Conservation (phyloP, 2,888 invertebrate genomes). For the Microctonus hyperodae region DNA sequence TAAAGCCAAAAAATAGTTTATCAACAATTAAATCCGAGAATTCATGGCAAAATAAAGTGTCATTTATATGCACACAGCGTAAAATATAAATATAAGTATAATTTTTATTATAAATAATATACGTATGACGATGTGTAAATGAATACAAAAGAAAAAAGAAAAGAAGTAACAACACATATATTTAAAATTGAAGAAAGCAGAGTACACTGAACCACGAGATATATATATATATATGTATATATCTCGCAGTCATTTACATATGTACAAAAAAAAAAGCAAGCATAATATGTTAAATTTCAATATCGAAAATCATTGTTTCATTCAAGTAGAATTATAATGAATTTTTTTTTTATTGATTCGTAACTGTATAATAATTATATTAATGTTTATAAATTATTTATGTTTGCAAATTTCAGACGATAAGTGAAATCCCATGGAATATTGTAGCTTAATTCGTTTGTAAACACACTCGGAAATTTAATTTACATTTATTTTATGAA, state of each 20-base stretch:
- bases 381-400: not conserved
- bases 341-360: not conserved
- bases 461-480: no score
- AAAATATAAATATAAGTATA: no score
- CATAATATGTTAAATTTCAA: no score
- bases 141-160: no score
- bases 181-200: not conserved
- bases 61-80: not conserved
- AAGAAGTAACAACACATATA: not conserved
- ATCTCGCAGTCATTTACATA: not conserved
- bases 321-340: not conserved
- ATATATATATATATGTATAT: not conserved
- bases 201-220: no score
- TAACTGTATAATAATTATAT: not conserved
- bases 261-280: not conserved
- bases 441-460: not conserved
- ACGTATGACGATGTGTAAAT: no score
- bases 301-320: not conserved
- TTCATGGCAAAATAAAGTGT: not conserved
- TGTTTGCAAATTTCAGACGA: not conserved
- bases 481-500: no score
- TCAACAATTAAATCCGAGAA: not conserved
- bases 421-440: not conserved
- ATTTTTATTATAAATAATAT: no score
- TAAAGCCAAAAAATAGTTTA: slow-evolving; percentile 22